A percentile compares a stretch with the other conserved stretches of the same genome.
Conservation (phyloP, 1,140 invertebrate species). For the Arctopsyche grandis region DNA sequence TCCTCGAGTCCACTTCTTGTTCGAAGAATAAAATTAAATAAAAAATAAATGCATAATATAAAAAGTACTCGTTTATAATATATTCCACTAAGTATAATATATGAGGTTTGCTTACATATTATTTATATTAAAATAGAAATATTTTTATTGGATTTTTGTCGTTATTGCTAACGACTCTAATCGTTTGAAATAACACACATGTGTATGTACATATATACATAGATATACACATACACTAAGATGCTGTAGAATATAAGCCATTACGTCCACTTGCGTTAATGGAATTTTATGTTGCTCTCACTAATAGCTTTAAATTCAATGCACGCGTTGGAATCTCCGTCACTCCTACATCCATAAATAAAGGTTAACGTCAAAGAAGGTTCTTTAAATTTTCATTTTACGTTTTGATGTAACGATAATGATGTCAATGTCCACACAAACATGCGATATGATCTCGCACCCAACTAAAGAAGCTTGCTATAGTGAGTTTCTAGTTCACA, state of each 20-base stretch:
- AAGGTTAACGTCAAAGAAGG: slow-evolving; percentile 28
- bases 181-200: background rate
- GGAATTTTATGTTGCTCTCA: slow-evolving; percentile 28
- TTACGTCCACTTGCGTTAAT: slow-evolving; percentile 25
- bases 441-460: no score
- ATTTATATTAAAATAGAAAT: background rate
- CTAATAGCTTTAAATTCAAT: slow-evolving; percentile 29
- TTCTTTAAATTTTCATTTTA: slow-evolving; percentile 26
- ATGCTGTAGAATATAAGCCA: slow-evolving; percentile 3
- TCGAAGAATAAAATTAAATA: background rate
- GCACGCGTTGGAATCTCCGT: slow-evolving; percentile 26
- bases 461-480: no score
- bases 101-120: background rate
- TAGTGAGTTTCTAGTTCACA: no score
- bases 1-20: slow-evolving; percentile 12
- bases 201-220: slow-evolving; percentile 3
- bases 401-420: slow-evolving; percentile 21
- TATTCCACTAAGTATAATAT: background rate
- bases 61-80: slow-evolving; percentile 2
- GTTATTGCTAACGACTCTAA: slow-evolving; percentile 25
- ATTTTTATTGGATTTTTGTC: slow-evolving; percentile 25
- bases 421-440: slow-evolving; percentile 20
- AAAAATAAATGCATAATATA: background rate
- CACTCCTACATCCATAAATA: slow-evolving; percentile 24
- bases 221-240: background rate